Evolutionary conservation across 2,888 invertebrate species (phyloP), one percentile per base, ranked within the genome.

Genomic region (Mycalesis mineus): DNA sequence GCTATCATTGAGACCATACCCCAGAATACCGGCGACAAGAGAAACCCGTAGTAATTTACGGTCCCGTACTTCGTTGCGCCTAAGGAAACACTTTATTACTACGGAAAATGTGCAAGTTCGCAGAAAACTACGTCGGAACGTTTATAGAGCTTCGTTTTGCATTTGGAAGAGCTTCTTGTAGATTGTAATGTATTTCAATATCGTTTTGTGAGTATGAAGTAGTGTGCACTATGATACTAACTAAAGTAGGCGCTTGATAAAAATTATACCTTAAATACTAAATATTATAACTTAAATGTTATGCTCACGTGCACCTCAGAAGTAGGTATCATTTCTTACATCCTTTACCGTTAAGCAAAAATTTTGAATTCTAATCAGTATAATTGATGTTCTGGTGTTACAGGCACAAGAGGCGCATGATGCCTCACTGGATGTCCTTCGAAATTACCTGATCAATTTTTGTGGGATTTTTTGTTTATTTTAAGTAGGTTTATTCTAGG

Each of bases 61-160:
- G 65, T 63, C 14, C 66, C 60, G 72, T 75, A 77, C 73, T 75
- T 77, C 67, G 68, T 70, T 70, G 69, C 71, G 75, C 76, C 77
- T 73, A 75, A 75, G 74, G 73, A 77, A 75, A 71, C 77, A 73
- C 74, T 80, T 80, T 78, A 78, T 78, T 79, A 77, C 69, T 78
- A 57, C 59, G 61, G 68, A 65, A 70, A 70, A 67, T 62, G 68
- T 64, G 64, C 61, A 66, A 65, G 69, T 67, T 68, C 62, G 58
- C 63, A 62, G 63, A 65, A 66, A 68, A 68, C 67, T 69, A 60
- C 61, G 63, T 67, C 48, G 40, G 22, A 51, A 60, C 59, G 57
- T 64, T 63, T 58, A 62, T 58, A 61, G 45, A 51, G 36, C 57
- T 57, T 57, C 45, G 47, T 5, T 33, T 33, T 33, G 14, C 14